phyloP scores from a whole-genome alignment of 2,113 vertebrate species.

The Oryzias celebensis region DNA sequence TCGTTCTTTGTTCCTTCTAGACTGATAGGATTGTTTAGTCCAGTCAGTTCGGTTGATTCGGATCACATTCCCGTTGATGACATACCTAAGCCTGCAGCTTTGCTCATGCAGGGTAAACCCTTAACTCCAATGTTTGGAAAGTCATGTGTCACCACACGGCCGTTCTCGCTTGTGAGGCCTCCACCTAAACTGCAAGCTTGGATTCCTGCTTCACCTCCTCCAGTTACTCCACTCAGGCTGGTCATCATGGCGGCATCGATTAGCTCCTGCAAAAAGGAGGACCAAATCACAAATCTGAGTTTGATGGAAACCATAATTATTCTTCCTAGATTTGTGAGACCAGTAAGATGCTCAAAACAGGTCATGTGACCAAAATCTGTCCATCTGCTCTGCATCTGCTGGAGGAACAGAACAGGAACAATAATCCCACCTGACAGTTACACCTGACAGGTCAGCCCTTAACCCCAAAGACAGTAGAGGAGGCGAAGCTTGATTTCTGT shows the following conservation, averaged over 20 bases:
- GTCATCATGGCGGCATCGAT: slow-evolving; percentile 90
- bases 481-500: too few species aligned
- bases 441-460: too few species aligned
- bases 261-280: slow-evolving; percentile 79
- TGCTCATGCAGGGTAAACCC: slow-evolving; percentile 90
- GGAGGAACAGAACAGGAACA: too few species aligned
- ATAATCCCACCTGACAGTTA: too few species aligned
- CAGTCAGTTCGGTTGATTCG: slow-evolving; percentile 21
- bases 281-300: background rate
- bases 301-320: too few species aligned
- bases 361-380: too few species aligned
- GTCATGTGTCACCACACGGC: slow-evolving; percentile 86
- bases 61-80: slow-evolving; percentile 87
- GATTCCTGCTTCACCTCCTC: slow-evolving; percentile 28
- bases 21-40: slow-evolving; percentile 10
- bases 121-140: slow-evolving; percentile 85
- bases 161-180: slow-evolving; percentile 83
- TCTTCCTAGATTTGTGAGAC: too few species aligned
- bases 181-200: slow-evolving; percentile 44
- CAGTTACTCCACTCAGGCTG: slow-evolving; percentile 81
- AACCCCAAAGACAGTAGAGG: too few species aligned
- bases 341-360: too few species aligned
- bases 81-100: slow-evolving; percentile 86
- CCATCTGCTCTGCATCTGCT: too few species aligned
- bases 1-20: background rate